Base-by-base conservation (phyloP, 2,113 vertebrate genomes). In the Eurystomus gularis region DNA sequence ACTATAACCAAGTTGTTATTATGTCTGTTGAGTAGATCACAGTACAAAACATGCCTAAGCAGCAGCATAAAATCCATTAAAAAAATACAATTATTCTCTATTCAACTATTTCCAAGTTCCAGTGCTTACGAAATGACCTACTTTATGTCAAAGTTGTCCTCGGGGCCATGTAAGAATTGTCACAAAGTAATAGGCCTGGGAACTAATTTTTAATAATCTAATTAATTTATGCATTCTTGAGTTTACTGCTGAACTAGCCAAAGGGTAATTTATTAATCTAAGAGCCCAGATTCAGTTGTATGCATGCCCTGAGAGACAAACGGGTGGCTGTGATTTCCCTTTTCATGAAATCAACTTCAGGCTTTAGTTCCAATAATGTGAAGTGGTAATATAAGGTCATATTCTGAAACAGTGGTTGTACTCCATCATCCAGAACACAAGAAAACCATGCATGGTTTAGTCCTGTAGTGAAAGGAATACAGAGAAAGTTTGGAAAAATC, bases 141-240 rank as follows among this genome's bases (percentile, higher is more conserved):
- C 55, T 95, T 96, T 86, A 85, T 81, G 54, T 68, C 58, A 31
- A 75, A 80, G 20, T 82, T 93, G 44, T 94, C 91, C 84, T 95
- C 1, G 0, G 57, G 87, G 91, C 48, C 55, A 80, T 55, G 52
- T 75, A 93, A 95, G 79, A 95, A 80, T 92, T 92, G 78, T 80
- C 91, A 96, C 82, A 84, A 85, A 82, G 61, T 77, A 91, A 93
- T 25, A 90, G 76, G 73, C 64, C 62, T 68, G 60, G 75, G 51
- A 94, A 94, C 78, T 81, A 2, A 70, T 71, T 95, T 97, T 95
- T 82, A 91, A 94, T 93, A 91, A 95, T 93, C 85, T 95, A 96
- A 98, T 96, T 96, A 95, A 95, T 91, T 90, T 88, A 96, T 89
- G 90, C 83, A 93, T 84, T 94, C 58, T 88, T 85, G 86, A 80